Evolutionary conservation across 2,888 invertebrate species (phyloP), one percentile per base, ranked within the genome.

Genomic region (Dione juno): DNA sequence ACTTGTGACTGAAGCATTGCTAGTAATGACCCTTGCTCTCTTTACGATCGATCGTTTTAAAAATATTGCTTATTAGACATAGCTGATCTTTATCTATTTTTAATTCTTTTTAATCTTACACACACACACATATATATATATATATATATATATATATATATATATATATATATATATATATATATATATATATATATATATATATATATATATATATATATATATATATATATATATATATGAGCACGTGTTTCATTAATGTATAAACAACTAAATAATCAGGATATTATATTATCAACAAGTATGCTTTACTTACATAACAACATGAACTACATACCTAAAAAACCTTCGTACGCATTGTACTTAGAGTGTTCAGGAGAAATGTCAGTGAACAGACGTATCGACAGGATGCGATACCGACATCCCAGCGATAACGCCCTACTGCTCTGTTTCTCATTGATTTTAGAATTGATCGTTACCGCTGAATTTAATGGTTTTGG

Each of bases 341-440:
- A 59, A 5, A 10, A 66, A 45, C 59, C 66, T 66, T 70, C 66
- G 35, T 21, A 66, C 54, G 21, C 37, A 35, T 21, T 65, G 61
- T 48, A 48, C 41, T 40, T 67, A 11, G 69, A 5, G 59, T 43
- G 53, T 72, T 73, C 68, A 69, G 76, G 76, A 72, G 76, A 77
- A 77, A 75, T 77, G 74, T 73, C 73, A 70, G 69, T 66, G 71
- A 43, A 63, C 68, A 74, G 58, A 58, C 58, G 50, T 73, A 75
- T 71, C 74, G 68, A 40, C 77, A 76, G 78, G 77, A 78, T 75
- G 76, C 66, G 77, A 77, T 77, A 77, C 67, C 67, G 40, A 53
- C 70, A 68, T 69, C 76, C 71, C 73, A 69, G 63, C 28, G 73
- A 73, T 73, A 73, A 54, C 21, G 52, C 63, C 45, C 37, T 37